phyloP scores from a whole-genome alignment of 2,888 invertebrate species.

The Parthenolecanium corni region DNA sequence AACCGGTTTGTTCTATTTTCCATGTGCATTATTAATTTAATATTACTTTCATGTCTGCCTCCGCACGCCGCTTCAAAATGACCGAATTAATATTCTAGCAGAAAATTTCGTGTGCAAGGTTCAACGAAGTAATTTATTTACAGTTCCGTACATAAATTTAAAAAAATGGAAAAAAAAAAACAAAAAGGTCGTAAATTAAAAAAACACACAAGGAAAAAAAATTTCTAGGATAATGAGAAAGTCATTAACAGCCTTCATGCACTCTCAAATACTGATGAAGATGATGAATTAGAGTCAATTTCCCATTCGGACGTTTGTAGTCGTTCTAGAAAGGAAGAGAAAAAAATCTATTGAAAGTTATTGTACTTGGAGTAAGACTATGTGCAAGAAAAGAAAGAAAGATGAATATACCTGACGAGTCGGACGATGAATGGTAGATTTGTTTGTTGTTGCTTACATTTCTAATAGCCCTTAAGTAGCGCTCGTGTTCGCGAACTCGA shows the following conservation, averaged over 20 bases:
- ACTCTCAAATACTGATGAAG: no score
- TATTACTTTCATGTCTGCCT: no score
- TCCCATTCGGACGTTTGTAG: slow-evolving; percentile 11
- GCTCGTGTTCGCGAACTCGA: background rate
- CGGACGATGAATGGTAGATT: no score
- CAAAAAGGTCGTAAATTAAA: background rate
- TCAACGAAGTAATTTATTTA: background rate
- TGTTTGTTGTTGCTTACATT: no score
- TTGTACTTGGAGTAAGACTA: no score
- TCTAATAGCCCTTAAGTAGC: no score
- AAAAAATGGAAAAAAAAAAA: background rate
- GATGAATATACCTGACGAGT: no score
- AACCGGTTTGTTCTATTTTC: slow-evolving; percentile 24
- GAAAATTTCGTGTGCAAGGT: background rate
- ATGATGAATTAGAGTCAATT: background rate
- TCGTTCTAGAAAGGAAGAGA: background rate
- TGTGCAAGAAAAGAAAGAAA: no score
- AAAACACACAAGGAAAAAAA: background rate
- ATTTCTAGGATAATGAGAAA: background rate
- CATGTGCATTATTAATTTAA: slow-evolving; percentile 10
- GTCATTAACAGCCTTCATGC: background rate
- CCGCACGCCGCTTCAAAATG: background rate
- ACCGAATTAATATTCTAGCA: background rate
- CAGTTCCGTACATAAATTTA: background rate
- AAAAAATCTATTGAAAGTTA: no score